A percentile compares a stretch with the other conserved stretches of the same genome.
phyloP scores from a whole-genome alignment of 2,888 invertebrate genomes.

The Charanyca ferruginea region DNA sequence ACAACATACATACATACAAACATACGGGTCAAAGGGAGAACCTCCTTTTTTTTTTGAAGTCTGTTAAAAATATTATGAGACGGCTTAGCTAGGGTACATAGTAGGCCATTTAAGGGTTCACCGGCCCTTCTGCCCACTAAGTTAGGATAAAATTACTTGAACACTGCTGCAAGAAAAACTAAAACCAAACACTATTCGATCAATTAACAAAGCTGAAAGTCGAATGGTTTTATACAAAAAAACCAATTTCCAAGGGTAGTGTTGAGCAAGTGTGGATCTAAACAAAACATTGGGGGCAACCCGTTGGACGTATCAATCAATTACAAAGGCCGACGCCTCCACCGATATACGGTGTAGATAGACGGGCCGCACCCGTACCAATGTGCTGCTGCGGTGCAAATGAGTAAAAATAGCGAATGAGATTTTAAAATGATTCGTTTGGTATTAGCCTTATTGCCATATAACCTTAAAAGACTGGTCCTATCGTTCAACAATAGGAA shows the following conservation, averaged over 20 bases:
- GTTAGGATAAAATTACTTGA: no score
- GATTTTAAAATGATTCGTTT: background rate
- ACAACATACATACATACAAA: no score
- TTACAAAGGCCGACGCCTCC: conserved; percentile 85
- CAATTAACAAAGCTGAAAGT: conserved; percentile 50
- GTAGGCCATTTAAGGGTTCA: no score
- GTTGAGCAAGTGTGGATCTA: conserved; percentile 59
- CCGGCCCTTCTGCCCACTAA: no score
- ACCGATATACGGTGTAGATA: conserved; percentile 81
- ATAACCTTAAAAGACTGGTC: no score
- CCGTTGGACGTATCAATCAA: conserved; percentile 88
- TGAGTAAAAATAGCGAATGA: conserved; percentile 36
- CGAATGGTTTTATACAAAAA: conserved; percentile 51
- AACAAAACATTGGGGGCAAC: conserved; percentile 65
- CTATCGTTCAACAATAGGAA: no score
- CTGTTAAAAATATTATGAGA: no score
- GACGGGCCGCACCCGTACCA: conserved; percentile 71
- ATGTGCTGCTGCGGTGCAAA: conserved; percentile 60
- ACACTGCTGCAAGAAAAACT: background rate
- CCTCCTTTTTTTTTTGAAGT: no score
- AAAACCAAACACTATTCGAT: conserved; percentile 25
- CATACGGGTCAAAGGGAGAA: no score
- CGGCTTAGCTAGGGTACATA: no score
- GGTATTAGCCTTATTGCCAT: background rate
- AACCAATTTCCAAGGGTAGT: conserved; percentile 54